phyloP scores from a whole-genome alignment of 92 coral and sea anemone species.

The Phenganax subtilis region DNA sequence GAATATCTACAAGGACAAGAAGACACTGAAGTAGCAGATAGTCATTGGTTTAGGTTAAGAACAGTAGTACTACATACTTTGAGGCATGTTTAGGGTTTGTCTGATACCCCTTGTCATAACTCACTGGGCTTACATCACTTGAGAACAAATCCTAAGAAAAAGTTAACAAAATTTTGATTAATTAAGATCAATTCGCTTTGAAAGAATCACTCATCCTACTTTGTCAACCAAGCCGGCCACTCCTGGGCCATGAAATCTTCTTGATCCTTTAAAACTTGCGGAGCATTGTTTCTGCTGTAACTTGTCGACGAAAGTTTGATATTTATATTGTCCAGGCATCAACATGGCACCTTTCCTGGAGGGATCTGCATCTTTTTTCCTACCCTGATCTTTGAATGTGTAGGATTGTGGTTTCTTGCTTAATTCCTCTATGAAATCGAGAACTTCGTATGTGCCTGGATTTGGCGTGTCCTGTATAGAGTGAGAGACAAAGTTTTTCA shows the following conservation, averaged over 20 bases:
- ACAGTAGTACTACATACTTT: constrained; percentile 59
- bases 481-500: background rate
- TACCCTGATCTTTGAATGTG: constrained; percentile 87
- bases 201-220: constrained; percentile 43
- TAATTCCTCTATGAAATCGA: constrained; percentile 76
- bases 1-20: constrained; percentile 61
- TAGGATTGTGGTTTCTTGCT: constrained; percentile 65
- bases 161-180: background rate
- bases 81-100: constrained; percentile 81
- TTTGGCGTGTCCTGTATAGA: constrained; percentile 81
- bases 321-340: constrained; percentile 91
- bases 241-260: constrained; percentile 81
- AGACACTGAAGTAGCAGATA: background rate
- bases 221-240: constrained; percentile 86
- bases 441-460: constrained; percentile 82
- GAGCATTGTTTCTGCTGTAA: constrained; percentile 62
- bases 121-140: constrained; percentile 85
- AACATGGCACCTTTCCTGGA: constrained; percentile 69
- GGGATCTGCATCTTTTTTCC: constrained; percentile 80
- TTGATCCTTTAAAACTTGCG: constrained; percentile 77
- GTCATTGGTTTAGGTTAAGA: background rate
- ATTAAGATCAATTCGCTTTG: background rate
- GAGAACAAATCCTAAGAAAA: constrained; percentile 63
- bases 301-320: constrained; percentile 64
- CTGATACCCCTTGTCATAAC: constrained; percentile 81